These are phyloP conservation scores for Isaurus tuberculatus DNA, from an alignment of 92 coral and sea anemone species.

Conservation along the genomic window DNA sequence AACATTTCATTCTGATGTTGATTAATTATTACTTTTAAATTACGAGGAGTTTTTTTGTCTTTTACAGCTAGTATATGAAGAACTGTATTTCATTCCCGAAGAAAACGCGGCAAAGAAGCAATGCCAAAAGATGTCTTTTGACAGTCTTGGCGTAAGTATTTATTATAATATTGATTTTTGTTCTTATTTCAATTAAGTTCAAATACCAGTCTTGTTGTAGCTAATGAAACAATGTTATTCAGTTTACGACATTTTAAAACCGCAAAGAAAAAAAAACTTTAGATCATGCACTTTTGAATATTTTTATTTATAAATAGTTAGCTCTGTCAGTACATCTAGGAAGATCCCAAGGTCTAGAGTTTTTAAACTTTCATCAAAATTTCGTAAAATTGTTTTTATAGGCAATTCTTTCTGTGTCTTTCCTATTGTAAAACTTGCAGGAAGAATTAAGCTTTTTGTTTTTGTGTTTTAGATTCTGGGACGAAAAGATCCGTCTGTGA, in stretches of 20 bases:
- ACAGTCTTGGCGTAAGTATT: slow-evolving; percentile 63
- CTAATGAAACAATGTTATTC: background rate
- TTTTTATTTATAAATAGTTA: no score
- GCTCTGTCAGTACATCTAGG: no score
- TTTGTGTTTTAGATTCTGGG: background rate
- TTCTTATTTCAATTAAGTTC: background rate
- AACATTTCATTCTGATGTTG: no score
- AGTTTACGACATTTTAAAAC: no score
- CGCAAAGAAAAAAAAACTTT: no score
- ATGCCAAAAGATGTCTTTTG: slow-evolving; percentile 59
- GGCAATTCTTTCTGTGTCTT: background rate
- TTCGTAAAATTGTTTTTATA: no score
- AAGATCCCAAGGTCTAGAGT: no score
- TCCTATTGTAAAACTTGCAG: background rate
- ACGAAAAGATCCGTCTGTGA: background rate
- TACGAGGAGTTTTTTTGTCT: background rate
- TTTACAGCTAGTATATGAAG: slow-evolving; percentile 68
- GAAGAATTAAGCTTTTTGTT: background rate
- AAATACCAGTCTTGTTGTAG: background rate
- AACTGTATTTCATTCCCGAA: slow-evolving; percentile 81
- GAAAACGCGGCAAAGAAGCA: slow-evolving; percentile 78
- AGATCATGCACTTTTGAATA: no score
- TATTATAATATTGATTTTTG: background rate
- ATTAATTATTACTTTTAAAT: background rate
- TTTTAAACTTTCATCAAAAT: no score